Percentiles rank a stretch among this genome's conserved stretches.
These are phyloP conservation scores for Decapterus maruadsi DNA, from an alignment of 2,797 vertebrate species.

Conservation along the genomic window DNA sequence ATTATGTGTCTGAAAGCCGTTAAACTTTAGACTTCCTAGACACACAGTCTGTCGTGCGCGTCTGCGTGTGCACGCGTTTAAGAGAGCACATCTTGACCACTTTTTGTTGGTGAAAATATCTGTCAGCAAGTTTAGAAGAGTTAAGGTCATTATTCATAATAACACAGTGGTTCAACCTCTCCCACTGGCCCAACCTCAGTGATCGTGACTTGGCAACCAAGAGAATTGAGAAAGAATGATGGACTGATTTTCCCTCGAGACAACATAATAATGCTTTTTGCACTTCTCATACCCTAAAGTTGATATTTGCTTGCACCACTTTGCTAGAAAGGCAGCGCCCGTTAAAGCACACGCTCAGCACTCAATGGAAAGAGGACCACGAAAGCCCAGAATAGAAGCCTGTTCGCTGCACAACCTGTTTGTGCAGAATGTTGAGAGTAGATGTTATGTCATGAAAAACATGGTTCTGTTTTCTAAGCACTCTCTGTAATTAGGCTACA, in stretches of 20 bases:
- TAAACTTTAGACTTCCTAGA: slow-evolving; percentile 45
- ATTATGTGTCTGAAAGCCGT: slow-evolving; percentile 66
- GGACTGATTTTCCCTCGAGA: slow-evolving; percentile 45
- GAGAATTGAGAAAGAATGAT: slow-evolving; percentile 39
- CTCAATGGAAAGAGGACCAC: slow-evolving; percentile 27
- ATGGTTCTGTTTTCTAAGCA: slow-evolving; percentile 72
- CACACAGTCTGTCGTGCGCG: slow-evolving; percentile 47
- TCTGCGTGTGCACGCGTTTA: slow-evolving; percentile 36
- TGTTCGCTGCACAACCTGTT: slow-evolving; percentile 76
- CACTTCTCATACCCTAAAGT: slow-evolving; percentile 29
- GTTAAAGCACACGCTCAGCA: neutral
- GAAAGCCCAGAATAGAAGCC: slow-evolving; percentile 64
- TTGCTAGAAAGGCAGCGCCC: slow-evolving; percentile 19
- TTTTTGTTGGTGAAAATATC: slow-evolving; percentile 65
- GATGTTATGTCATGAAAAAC: slow-evolving; percentile 75
- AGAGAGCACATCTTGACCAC: slow-evolving; percentile 54
- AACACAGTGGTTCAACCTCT: slow-evolving; percentile 61
- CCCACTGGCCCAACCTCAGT: slow-evolving; percentile 62
- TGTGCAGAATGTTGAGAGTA: slow-evolving; percentile 81
- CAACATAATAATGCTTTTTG: slow-evolving; percentile 61
- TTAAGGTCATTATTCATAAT: slow-evolving; percentile 73
- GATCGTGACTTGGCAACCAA: slow-evolving; percentile 71
- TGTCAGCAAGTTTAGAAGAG: slow-evolving; percentile 69
- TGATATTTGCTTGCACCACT: slow-evolving; percentile 26
- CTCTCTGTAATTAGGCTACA: slow-evolving; percentile 70